phyloP scores from a whole-genome alignment of 2,113 vertebrate genomes.

The Coryphaenoides rupestris region DNA sequence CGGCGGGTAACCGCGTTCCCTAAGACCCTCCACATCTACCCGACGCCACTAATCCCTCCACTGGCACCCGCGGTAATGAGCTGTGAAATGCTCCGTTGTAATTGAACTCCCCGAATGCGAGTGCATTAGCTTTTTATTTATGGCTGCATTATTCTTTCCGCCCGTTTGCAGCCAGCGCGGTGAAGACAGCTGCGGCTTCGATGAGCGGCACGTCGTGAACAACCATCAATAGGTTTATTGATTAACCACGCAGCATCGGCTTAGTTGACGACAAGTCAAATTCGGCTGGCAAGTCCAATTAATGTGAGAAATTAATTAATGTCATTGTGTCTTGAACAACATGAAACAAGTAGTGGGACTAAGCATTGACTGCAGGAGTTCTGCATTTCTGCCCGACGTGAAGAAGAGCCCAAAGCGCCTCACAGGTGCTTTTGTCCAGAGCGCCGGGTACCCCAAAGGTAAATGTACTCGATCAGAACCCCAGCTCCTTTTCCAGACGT shows the following conservation, averaged over 20 bases:
- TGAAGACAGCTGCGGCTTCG: background rate
- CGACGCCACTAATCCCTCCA: conserved; percentile 15
- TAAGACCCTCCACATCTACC: background rate
- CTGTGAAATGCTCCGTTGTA: conserved; percentile 46
- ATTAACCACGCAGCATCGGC: background rate
- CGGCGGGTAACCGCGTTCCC: background rate
- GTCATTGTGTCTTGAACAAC: background rate
- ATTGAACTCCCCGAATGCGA: conserved; percentile 30
- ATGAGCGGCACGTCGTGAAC: background rate
- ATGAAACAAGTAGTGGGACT: background rate
- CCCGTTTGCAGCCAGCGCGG: background rate
- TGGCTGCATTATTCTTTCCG: conserved; percentile 17
- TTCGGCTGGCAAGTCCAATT: too few relatives aligned
- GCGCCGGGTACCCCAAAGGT: too few relatives aligned
- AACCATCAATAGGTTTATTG: conserved; percentile 6
- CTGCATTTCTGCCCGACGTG: background rate
- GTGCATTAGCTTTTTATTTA: conserved; percentile 28
- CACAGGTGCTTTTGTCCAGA: too few relatives aligned
- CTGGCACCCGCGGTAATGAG: conserved; percentile 42
- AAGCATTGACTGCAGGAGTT: background rate
- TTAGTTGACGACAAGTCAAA: background rate
- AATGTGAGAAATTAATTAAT: conserved; percentile 2
- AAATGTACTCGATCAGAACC: too few relatives aligned
- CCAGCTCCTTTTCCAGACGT: too few relatives aligned
- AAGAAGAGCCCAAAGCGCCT: too few relatives aligned